Conservation (phyloP, 2,888 invertebrate species). For the Hirtodrosophila cameraria region DNA sequence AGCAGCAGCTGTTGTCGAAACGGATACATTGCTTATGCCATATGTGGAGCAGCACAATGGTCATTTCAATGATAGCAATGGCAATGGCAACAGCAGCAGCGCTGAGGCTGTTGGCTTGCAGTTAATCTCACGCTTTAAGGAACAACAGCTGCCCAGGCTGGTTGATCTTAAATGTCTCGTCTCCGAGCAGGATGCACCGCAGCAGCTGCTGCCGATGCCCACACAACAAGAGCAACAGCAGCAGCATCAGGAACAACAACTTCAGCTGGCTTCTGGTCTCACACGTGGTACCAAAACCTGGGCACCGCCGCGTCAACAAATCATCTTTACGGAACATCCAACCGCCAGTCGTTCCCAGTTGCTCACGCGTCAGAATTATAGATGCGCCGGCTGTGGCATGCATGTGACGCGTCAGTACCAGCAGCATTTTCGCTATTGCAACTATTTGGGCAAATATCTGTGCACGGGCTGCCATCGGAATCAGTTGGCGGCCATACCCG, state of each 20-base stretch:
- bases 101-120: slow-evolving; percentile 92
- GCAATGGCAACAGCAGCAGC: slow-evolving; percentile 86
- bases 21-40: slow-evolving; percentile 38
- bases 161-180: slow-evolving; percentile 92
- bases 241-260: slow-evolving; percentile 47
- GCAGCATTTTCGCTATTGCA: slow-evolving; percentile 91
- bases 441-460: slow-evolving; percentile 93
- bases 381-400: slow-evolving; percentile 94
- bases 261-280: slow-evolving; percentile 80
- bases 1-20: background rate
- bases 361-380: slow-evolving; percentile 90
- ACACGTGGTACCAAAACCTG: slow-evolving; percentile 91
- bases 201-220: slow-evolving; percentile 90
- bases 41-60: slow-evolving; percentile 76
- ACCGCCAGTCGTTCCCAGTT: slow-evolving; percentile 87
- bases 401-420: slow-evolving; percentile 90
- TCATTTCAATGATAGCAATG: slow-evolving; percentile 84
- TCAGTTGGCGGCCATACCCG: slow-evolving; percentile 89
- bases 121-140: slow-evolving; percentile 90
- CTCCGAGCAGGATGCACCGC: slow-evolving; percentile 90
- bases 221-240: slow-evolving; percentile 76
- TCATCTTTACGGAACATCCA: slow-evolving; percentile 91
- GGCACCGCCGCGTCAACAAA: slow-evolving; percentile 93
- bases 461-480: slow-evolving; percentile 94
- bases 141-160: slow-evolving; percentile 90